Conservation (phyloP, 2,797 vertebrate genomes). For the Hippopotamyrus pictus region DNA sequence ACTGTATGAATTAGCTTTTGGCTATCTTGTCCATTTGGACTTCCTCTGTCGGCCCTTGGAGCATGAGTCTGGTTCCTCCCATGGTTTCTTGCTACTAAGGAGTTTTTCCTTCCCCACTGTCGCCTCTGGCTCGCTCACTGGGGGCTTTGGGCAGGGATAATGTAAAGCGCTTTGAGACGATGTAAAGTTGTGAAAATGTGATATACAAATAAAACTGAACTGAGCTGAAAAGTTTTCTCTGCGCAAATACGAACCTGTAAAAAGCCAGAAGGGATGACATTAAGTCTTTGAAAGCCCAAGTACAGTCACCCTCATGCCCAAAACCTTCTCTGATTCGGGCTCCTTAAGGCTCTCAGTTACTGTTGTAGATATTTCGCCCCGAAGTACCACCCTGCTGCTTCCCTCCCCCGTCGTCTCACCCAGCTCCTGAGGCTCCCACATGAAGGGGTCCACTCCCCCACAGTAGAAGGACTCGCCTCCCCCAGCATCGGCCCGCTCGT, state of each 20-base stretch:
- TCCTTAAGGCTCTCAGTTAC: background rate
- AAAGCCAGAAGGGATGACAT: background rate
- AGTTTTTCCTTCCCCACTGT: background rate
- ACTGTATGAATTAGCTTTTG: background rate
- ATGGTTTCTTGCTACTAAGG: background rate
- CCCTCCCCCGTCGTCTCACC: conserved; percentile 59
- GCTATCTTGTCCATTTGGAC: background rate
- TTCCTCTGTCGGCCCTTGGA: background rate
- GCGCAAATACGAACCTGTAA: background rate
- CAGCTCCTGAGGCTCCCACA: conserved; percentile 98
- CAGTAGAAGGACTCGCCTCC: conserved; percentile 88
- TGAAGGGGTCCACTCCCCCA: conserved; percentile 88
- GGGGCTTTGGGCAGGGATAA: background rate
- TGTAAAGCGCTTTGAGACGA: background rate
- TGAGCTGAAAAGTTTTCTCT: background rate
- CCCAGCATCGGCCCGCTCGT: conserved; percentile 73
- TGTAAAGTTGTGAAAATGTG: background rate
- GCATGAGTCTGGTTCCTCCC: background rate
- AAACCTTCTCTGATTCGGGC: background rate
- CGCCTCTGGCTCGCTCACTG: background rate
- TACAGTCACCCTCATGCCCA: background rate
- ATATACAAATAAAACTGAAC: background rate
- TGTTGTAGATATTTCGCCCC: background rate
- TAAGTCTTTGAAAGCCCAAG: background rate
- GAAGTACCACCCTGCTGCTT: background rate